A percentile compares a stretch with the other conserved stretches of the same genome.
These are phyloP conservation scores for Pogonognathellus flavescens DNA, from an alignment of 1,140 invertebrate species.

Conservation along the genomic window DNA sequence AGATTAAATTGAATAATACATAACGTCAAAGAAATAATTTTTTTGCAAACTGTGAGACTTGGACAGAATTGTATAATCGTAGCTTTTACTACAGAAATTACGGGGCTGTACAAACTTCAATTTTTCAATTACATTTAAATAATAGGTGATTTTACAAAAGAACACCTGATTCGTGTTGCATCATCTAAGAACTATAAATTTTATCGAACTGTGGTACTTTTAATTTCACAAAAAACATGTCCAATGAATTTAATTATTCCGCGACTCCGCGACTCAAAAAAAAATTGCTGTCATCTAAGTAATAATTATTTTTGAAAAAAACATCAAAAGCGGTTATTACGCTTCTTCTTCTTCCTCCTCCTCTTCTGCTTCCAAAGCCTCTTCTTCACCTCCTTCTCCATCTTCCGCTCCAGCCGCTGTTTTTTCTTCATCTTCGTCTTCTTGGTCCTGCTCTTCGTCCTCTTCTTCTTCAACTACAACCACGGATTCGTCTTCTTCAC, in stretches of 20 bases:
- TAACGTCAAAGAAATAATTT: background rate
- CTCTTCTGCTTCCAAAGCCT: conserved; percentile 61
- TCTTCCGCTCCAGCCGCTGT: conserved; percentile 38
- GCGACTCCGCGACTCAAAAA: no score
- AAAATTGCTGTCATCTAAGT: no score
- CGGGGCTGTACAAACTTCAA: background rate
- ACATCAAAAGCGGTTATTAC: background rate
- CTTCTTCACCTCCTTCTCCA: conserved; percentile 50
- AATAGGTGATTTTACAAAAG: background rate
- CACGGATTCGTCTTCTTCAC: conserved; percentile 71
- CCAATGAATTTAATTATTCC: no score
- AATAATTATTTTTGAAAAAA: no score
- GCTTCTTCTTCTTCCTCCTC: conserved; percentile 32
- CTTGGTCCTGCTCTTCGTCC: conserved; percentile 67
- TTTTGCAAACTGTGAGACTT: background rate
- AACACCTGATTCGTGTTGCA: no score
- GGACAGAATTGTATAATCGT: background rate
- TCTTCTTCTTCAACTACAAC: conserved; percentile 70
- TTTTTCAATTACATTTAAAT: background rate
- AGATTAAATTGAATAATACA: background rate
- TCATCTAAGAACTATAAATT: no score
- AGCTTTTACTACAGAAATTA: background rate
- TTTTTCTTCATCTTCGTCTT: conserved; percentile 66
- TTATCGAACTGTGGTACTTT: no score
- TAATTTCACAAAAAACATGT: no score